These are phyloP conservation scores for Brachylomia viminalis DNA, from an alignment of 2,888 invertebrate genomes.

Conservation along the genomic window DNA sequence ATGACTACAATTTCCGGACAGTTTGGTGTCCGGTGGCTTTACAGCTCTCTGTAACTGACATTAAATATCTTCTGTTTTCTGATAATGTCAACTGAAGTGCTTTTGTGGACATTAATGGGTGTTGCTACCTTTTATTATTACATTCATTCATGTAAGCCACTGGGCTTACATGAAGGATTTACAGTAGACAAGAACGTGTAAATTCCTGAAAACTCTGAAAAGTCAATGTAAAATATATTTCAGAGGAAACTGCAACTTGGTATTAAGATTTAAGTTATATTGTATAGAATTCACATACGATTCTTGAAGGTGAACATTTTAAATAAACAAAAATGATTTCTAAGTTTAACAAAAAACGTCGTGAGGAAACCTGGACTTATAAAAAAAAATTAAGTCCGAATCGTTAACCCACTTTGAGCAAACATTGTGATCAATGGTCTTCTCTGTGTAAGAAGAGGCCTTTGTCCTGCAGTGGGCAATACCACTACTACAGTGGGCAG, in stretches of 20 bases:
- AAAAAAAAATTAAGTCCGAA: background rate
- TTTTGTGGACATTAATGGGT: conserved; percentile 48
- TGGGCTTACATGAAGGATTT: conserved; percentile 47
- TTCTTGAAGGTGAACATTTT: background rate
- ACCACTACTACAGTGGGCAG: too few species aligned
- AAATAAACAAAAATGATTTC: background rate
- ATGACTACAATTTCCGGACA: conserved; percentile 34
- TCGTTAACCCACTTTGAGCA: background rate
- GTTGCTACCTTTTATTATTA: conserved; percentile 46
- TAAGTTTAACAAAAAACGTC: background rate
- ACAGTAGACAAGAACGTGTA: conserved; percentile 8
- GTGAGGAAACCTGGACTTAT: background rate
- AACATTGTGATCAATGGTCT: background rate
- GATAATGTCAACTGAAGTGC: conserved; percentile 53
- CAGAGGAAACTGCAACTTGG: background rate
- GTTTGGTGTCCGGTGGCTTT: conserved; percentile 18
- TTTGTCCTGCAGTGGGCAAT: background rate
- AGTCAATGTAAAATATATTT: conserved; percentile 20
- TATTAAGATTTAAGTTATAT: background rate
- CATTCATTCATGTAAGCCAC: conserved; percentile 22
- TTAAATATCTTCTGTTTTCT: conserved; percentile 50
- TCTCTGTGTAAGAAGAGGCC: background rate
- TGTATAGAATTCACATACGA: background rate
- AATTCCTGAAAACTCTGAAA: conserved; percentile 13
- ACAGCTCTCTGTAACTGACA: conserved; percentile 45